A percentile compares a stretch with the other conserved stretches of the same genome.
Evolutionary conservation across 2,888 invertebrate genomes (phyloP).

Genomic region (Panzeria rudis): DNA sequence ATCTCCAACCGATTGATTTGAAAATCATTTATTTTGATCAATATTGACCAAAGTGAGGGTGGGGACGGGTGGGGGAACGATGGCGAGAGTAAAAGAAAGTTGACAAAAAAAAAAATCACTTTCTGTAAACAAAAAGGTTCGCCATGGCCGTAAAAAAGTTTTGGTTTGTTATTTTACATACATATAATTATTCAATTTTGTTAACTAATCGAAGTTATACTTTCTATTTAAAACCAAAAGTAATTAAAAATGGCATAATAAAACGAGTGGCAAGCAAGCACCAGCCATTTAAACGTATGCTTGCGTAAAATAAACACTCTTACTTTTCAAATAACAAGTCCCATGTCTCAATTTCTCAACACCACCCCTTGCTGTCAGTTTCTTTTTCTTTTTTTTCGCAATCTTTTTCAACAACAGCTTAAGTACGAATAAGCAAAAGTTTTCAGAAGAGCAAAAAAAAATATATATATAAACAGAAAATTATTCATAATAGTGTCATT

Average conservation of each 20-base stretch:
- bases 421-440: conserved; percentile 44
- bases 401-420: conserved; percentile 13
- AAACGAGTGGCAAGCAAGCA: not conserved
- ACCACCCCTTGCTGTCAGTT: not conserved
- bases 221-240: not conserved
- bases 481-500: conserved; percentile 50
- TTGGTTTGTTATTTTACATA: no score
- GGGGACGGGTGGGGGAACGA: no score
- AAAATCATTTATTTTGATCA: no score
- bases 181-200: not conserved
- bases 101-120: not conserved
- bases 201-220: not conserved
- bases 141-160: not conserved
- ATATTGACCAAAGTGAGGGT: no score
- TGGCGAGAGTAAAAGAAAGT: no score
- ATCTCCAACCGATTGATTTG: no score
- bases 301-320: conserved; percentile 18
- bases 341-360: conserved; percentile 3
- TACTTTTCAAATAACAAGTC: conserved; percentile 45
- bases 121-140: not conserved
- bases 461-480: conserved; percentile 19
- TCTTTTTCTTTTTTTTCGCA: not conserved
- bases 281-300: not conserved
- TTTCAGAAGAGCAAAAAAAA: conserved; percentile 2
- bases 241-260: conserved; percentile 25